Percentiles rank a stretch among this genome's conserved stretches.
Evolutionary conservation across 1,140 invertebrate species (phyloP).

Genomic region (Papilio dardanus): DNA sequence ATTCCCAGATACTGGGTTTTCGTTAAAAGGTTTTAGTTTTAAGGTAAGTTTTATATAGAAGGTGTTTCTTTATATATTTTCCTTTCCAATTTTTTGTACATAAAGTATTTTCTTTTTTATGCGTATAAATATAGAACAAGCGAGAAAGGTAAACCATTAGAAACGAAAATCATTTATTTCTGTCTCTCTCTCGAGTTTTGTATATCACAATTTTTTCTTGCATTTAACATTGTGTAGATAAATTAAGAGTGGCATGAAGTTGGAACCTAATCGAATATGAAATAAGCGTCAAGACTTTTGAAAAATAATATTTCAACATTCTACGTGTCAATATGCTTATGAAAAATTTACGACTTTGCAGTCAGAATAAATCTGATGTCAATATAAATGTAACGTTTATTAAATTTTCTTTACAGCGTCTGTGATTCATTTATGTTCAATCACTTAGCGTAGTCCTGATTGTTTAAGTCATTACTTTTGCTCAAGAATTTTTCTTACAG

Average conservation of each 20-base stretch:
- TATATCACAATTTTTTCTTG: too few relatives aligned
- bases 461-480: too few relatives aligned
- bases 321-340: slow-evolving; percentile 7
- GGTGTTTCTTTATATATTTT: background rate
- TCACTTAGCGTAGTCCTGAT: background rate
- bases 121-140: background rate
- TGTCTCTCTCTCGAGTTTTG: background rate
- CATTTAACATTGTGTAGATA: background rate
- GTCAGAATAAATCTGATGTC: background rate
- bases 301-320: background rate
- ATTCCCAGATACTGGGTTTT: background rate
- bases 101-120: too few relatives aligned
- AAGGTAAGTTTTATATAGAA: background rate
- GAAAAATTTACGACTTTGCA: slow-evolving; percentile 21
- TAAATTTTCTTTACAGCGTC: slow-evolving; percentile 1
- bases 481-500: too few relatives aligned
- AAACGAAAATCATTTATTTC: background rate
- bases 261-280: background rate
- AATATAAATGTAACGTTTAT: slow-evolving; percentile 1
- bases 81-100: background rate
- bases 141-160: too few relatives aligned
- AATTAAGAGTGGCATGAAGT: background rate
- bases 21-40: background rate
- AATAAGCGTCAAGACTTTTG: background rate
- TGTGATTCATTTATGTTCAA: slow-evolving; percentile 18